Evolutionary conservation across 2,888 invertebrate species (phyloP), one percentile per base, ranked within the genome.

Genomic region (Coenonympha glycerion): DNA sequence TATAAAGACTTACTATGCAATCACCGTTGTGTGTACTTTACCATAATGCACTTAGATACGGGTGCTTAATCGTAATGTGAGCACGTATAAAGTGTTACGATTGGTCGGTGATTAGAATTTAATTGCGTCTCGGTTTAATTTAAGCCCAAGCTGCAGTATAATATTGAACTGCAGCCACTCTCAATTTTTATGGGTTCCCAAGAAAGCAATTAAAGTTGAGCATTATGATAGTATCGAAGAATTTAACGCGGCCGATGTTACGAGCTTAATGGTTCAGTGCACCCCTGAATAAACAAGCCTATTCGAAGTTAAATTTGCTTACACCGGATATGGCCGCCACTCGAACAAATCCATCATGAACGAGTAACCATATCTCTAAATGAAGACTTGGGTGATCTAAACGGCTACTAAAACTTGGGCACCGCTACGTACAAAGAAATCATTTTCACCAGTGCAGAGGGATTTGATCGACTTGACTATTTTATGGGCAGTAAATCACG

Each of bases 241-340:
- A 82, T 83, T 82, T 79, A 82, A 85, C 80, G 80, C 76, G 77
- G 79, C 79, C 75, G 76, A 71, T 69, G 81, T 81, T 76, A 80
- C 77, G 79, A 68, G 73, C 76, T 81, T 79, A 84, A 81, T 85
- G 79, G 85, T 85, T 85, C 86, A 84, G 62, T 84, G 86, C 84
- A 80, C 86, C 83, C 81, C 83, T 81, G 79, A 79, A 82, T 85
- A 85, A 86, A 86, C 85, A 86, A 69, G 74, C 67, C 75, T 80
- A 81, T 79, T 79, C 64, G 71, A 63, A 79, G 83, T 83, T 84
- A 81, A 86, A 82, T 84, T 84, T 82, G 84, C 84, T 79, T 76
- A 72, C 73, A 74, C 86, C 86, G 86, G 86, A 87, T 82, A 83
- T 79, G 76, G 71, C 78, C 73, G 79, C 76, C 80, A 79, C 83